Base-by-base conservation (phyloP, 2,113 vertebrate species). In the Helogale parvula region DNA sequence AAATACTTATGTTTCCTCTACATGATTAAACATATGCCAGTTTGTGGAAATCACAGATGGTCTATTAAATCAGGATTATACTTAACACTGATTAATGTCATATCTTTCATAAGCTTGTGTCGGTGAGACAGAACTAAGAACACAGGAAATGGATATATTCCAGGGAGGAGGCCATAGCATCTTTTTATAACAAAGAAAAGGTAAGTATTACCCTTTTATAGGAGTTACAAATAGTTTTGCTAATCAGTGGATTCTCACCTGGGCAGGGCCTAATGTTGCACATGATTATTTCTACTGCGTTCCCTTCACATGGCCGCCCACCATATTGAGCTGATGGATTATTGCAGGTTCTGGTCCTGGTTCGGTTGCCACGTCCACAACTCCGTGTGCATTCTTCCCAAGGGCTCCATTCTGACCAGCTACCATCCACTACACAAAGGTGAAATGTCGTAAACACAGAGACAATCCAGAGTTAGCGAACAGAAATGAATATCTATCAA, bases 371-470 rank as follows among this genome's bases (percentile, higher is more conserved):
- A 23, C 98, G 99, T 35, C 99, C 99, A 84, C 99, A 99, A 94
- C 98, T 99, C 92, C 98, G 99, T 11, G 99, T 99, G 93, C 99
- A 99, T 91, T 99, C 99, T 97, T 99, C 99, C 99, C 99, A 99
- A 0, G 96, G 54, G 4, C 99, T 99, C 99, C 99, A 99, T 74
- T 99, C 99, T 0, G 99, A 99, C 99, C 99, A 99, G 96, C 93
- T 98, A 52, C 99, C 99, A 88, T 99, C 99, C 99, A 99, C 99
- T 99, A 91, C 4, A 41, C 38, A 97, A 72, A 88, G 21, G 94
- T 2, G 85, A 98, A 97, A 77, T 2, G 31, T 69, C 31, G 71
- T 81, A 52, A 52, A 83, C 3, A 29, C 29, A 0, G n/a, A 74
- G 93, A 21, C 19, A 88, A 47, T 57, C 5, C 25, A 71, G 0